phyloP scores from a whole-genome alignment of 1,140 invertebrate species.

The Hyposmocoma kahamanoa region DNA sequence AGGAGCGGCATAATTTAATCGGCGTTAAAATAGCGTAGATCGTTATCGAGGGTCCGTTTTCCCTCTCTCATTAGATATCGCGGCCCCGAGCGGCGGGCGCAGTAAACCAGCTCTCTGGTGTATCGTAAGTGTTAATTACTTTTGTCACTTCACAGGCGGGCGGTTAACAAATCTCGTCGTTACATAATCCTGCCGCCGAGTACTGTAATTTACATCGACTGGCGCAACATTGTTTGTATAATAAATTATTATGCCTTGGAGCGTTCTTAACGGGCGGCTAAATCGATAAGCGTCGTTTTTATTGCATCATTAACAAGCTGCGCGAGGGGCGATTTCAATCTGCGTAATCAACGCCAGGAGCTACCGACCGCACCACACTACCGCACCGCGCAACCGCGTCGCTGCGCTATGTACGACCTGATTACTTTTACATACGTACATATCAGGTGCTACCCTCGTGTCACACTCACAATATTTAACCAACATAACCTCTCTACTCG shows the following conservation, averaged over 20 bases:
- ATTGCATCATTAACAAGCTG: conserved; percentile 65
- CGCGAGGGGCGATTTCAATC: conserved; percentile 61
- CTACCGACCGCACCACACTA: too few relatives aligned
- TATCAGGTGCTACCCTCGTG: too few relatives aligned
- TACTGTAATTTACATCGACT: conserved; percentile 47
- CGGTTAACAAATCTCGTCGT: conserved; percentile 53
- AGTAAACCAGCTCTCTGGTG: conserved; percentile 51
- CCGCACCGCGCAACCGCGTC: too few relatives aligned
- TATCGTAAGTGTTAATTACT: conserved; percentile 67
- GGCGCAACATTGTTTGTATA: conserved; percentile 48
- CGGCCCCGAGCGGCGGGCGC: conserved; percentile 38
- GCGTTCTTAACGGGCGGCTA: conserved; percentile 54
- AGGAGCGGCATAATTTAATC: conserved; percentile 31
- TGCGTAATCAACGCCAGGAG: conserved; percentile 63
- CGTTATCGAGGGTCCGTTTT: conserved; percentile 36
- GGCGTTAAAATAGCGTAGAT: conserved; percentile 24
- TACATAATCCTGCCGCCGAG: conserved; percentile 45
- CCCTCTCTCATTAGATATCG: conserved; percentile 37
- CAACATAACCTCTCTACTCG: too few relatives aligned
- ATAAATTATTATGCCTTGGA: conserved; percentile 57
- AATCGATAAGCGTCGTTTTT: conserved; percentile 66
- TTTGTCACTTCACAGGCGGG: conserved; percentile 54
- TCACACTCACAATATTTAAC: too few relatives aligned
- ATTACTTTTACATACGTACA: too few relatives aligned
- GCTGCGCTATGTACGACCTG: too few relatives aligned